Conservation (phyloP, 2,113 vertebrate species). For the Porphyrio hochstetteri region DNA sequence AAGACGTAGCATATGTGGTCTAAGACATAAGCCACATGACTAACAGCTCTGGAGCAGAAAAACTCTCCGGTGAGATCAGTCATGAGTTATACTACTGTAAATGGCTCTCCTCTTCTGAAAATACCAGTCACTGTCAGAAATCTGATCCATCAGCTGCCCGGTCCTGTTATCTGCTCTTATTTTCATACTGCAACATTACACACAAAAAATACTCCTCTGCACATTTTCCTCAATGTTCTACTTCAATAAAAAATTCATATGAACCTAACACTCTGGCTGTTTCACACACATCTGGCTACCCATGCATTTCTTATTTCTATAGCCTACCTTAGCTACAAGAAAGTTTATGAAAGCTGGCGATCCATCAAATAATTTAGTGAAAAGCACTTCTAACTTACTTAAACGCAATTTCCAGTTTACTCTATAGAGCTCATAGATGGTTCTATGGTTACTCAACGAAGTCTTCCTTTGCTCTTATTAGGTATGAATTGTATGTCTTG, state of each 20-base stretch:
- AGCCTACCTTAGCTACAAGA: background rate
- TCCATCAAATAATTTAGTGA: conserved; percentile 19
- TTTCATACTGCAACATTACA: background rate
- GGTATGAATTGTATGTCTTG: conserved; percentile 59
- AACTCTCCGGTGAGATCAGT: background rate
- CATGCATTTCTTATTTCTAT: background rate
- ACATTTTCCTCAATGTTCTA: background rate
- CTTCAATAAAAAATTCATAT: background rate
- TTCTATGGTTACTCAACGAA: conserved; percentile 50
- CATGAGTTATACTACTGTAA: background rate
- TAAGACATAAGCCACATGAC: background rate
- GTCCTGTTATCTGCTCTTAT: background rate
- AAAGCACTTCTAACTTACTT: conserved; percentile 36
- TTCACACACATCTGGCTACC: background rate
- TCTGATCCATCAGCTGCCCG: background rate
- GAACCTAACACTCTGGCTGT: background rate
- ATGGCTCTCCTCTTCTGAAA: background rate
- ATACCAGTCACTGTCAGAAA: background rate
- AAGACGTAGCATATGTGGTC: background rate
- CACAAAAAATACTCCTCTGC: background rate
- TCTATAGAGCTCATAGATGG: conserved; percentile 9
- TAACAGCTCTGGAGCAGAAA: background rate
- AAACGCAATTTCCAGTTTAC: conserved; percentile 68
- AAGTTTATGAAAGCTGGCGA: background rate
- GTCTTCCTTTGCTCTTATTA: conserved; percentile 64